Evolutionary conservation across 2,888 invertebrate species (phyloP).

Genomic region (Synanthedon tipuliformis): DNA sequence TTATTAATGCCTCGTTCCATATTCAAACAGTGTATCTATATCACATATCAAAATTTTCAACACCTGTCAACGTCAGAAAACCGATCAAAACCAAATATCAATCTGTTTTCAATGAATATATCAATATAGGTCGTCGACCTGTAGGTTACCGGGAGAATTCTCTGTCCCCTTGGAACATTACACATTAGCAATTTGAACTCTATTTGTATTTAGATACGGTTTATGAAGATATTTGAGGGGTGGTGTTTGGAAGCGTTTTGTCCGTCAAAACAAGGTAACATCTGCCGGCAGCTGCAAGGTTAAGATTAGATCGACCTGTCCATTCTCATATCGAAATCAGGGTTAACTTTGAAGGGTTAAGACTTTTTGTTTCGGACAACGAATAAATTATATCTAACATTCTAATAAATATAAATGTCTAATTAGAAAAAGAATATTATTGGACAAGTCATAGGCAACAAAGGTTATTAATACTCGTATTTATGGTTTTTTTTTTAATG

Average conservation of each 20-base stretch:
- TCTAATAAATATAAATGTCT: too few relatives aligned
- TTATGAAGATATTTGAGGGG: not conserved
- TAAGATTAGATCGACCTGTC: conserved; percentile 58
- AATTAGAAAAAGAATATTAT: too few relatives aligned
- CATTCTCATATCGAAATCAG: conserved; percentile 36
- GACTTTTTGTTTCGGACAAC: conserved; percentile 4
- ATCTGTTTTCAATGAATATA: conserved; percentile 8
- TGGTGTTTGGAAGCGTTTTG: conserved; percentile 5
- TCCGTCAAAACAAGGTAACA: conserved; percentile 28
- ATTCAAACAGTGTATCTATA: not conserved
- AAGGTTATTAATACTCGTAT: too few relatives aligned
- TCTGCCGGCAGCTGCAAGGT: conserved; percentile 57
- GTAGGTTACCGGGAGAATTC: too few relatives aligned
- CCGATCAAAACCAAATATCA: conserved; percentile 10
- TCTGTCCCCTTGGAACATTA: too few relatives aligned
- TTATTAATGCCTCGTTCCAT: not conserved
- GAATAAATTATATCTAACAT: not conserved
- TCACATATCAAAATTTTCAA: not conserved
- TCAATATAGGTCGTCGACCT: conserved; percentile 9
- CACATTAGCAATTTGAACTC: too few relatives aligned
- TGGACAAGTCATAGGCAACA: too few relatives aligned
- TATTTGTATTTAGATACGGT: too few relatives aligned
- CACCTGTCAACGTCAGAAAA: conserved; percentile 9
- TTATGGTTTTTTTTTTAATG: too few relatives aligned
- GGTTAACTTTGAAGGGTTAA: conserved; percentile 42